Evolutionary conservation across 2,113 vertebrate genomes (phyloP).

Genomic region (Ctenomys sociabilis): DNA sequence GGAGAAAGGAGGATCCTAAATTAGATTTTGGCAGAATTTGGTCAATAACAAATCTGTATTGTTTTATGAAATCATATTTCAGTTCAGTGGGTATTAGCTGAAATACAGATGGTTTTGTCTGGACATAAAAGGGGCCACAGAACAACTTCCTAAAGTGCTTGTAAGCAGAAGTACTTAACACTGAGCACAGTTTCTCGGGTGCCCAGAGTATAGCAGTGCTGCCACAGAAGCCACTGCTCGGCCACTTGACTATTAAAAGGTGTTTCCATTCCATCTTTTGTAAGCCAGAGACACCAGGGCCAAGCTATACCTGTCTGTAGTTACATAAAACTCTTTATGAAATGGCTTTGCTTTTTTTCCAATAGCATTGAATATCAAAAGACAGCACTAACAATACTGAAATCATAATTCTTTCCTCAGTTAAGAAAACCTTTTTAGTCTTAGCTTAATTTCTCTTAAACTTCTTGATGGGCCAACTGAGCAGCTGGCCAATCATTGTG

Average conservation of each 20-base stretch:
- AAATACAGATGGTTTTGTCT: background rate
- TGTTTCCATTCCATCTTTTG: conserved; percentile 27
- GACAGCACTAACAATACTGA: background rate
- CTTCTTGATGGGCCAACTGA: background rate
- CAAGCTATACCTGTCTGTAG: background rate
- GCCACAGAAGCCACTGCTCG: background rate
- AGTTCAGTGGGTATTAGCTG: conserved; percentile 7
- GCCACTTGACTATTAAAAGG: background rate
- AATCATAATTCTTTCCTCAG: conserved; percentile 8
- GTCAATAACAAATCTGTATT: background rate
- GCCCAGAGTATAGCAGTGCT: background rate
- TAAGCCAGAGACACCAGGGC: background rate
- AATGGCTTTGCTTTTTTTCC: background rate
- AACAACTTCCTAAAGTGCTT: background rate
- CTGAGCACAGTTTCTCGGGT: background rate
- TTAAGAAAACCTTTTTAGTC: conserved; percentile 35
- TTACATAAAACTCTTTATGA: conserved; percentile 47
- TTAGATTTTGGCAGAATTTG: conserved; percentile 35
- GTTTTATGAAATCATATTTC: conserved; percentile 38
- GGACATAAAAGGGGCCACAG: background rate
- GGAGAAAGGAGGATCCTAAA: background rate
- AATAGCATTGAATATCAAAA: conserved; percentile 57
- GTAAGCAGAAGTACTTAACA: background rate
- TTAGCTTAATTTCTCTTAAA: conserved; percentile 55
- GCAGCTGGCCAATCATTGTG: background rate